Evolutionary conservation across 2,113 vertebrate genomes (phyloP).

Genomic region (Eublepharis macularius): DNA sequence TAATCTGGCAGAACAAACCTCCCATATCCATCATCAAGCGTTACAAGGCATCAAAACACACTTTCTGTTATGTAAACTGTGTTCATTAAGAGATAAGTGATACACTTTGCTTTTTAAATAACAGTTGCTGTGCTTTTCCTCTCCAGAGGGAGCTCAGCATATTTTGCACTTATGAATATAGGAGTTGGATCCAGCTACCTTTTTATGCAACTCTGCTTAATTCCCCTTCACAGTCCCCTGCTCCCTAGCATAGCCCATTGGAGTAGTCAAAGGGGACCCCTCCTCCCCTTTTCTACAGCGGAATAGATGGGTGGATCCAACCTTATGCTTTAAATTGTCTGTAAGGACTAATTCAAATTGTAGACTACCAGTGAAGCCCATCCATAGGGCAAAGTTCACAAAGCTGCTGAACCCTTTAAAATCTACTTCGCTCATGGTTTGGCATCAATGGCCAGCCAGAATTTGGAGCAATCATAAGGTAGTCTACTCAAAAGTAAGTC

Average conservation of each 20-base stretch:
- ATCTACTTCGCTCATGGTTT: background rate
- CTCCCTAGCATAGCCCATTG: no score
- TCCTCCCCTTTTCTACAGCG: background rate
- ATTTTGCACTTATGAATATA: no score
- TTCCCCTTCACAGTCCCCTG: no score
- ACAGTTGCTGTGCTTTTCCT: background rate
- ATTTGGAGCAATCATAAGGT: no score
- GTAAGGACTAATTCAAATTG: background rate
- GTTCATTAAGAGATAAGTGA: conserved; percentile 13
- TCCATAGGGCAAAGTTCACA: background rate
- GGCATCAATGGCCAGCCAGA: no score
- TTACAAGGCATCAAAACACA: conserved; percentile 36
- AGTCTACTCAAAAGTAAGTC: no score
- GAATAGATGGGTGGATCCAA: background rate
- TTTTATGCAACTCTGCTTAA: no score
- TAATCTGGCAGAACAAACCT: conserved; percentile 45
- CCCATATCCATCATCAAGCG: conserved; percentile 29
- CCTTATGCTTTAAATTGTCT: background rate
- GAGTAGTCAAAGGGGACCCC: no score
- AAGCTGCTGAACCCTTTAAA: background rate
- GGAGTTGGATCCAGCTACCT: no score
- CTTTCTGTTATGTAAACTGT: conserved; percentile 45
- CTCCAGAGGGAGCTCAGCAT: background rate
- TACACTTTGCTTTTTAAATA: background rate
- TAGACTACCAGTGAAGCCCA: background rate